phyloP scores from a whole-genome alignment of 2,888 invertebrate species.

The Halictus quadricinctus region DNA sequence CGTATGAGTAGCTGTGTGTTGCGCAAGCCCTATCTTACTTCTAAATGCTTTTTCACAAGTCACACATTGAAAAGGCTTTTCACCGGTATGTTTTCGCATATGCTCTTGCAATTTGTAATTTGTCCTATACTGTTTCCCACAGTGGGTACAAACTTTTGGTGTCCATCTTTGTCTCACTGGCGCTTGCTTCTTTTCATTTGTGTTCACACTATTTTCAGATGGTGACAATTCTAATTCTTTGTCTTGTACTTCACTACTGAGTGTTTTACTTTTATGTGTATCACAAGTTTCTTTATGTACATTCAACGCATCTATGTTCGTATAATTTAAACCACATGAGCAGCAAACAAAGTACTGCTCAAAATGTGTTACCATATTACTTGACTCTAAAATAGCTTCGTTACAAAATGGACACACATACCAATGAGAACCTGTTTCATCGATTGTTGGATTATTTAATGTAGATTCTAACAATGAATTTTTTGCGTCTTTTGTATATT shows the following conservation, averaged over 20 bases:
- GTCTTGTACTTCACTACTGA: slow-evolving; percentile 45
- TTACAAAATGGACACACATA: slow-evolving; percentile 81
- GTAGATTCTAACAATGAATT: slow-evolving; percentile 74
- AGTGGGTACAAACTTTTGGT: slow-evolving; percentile 84
- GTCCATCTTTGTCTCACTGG: slow-evolving; percentile 79
- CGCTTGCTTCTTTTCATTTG: slow-evolving; percentile 73
- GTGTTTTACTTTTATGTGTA: slow-evolving; percentile 61
- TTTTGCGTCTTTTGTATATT: slow-evolving; percentile 78
- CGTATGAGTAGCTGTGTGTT: slow-evolving; percentile 86
- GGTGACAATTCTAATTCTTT: slow-evolving; percentile 38
- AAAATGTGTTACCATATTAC: slow-evolving; percentile 75
- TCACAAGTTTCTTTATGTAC: slow-evolving; percentile 77
- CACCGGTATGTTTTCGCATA: slow-evolving; percentile 86
- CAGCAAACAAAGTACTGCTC: slow-evolving; percentile 80
- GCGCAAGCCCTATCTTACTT: slow-evolving; percentile 85
- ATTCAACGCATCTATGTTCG: slow-evolving; percentile 82
- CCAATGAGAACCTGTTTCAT: slow-evolving; percentile 78
- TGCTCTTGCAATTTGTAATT: slow-evolving; percentile 86
- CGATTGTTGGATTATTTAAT: slow-evolving; percentile 77
- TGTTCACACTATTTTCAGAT: slow-evolving; percentile 42
- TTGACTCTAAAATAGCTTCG: slow-evolving; percentile 77
- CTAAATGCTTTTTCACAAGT: slow-evolving; percentile 85
- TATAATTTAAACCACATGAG: slow-evolving; percentile 82
- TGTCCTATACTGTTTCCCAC: slow-evolving; percentile 85
- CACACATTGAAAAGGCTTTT: slow-evolving; percentile 85